Evolutionary conservation across 2,113 vertebrate genomes (phyloP), one percentile per base, ranked within the genome.

Genomic region (Cinclus cinclus): DNA sequence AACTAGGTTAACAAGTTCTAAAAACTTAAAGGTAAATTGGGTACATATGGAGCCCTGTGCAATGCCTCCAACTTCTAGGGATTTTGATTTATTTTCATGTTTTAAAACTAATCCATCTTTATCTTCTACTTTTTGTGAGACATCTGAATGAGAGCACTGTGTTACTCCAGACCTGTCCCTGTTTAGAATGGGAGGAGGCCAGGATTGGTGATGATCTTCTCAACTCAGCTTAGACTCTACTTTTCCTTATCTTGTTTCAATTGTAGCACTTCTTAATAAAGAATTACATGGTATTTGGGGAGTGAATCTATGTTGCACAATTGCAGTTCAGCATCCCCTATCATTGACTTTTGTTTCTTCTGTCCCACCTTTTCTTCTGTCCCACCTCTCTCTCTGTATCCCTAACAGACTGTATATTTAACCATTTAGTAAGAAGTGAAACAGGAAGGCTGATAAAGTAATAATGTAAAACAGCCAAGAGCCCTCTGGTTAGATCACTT

Each of bases 271-370:
- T 65, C 15, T 75, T 4, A 59, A 3, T 89, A 28, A 90, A 78
- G 53, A 78, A 55, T 85, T 58, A 24, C 8, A 4, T 46, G 15
- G 13, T 78, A 11, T 53, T 82, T 68, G 27, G 31, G 28, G 10
- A 5, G 0, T 28, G 16, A 64, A 74, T 78, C 24, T 58, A 0
- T 63, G 60, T 78, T 5, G 3, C 23, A 19, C 2, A 12, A 16
- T 13, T 83, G 24, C 33, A n/a, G 3, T 59, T 89, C 63, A 31
- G 5, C 74, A 39, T 87, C 35, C 35, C 27, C 83, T 44, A 28
- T 63, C 21, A 5, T 15, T 70, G 37, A 30, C 28, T 64, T 76
- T 13, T 41, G 3, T 81, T 81, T 18, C 23, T 30, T 53, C 25
- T 74, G 37, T 42, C 6, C 37, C 28, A 21, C 3, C 10, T 81